A percentile compares a stretch with the other conserved stretches of the same genome.
These are phyloP conservation scores for Caenorhabditis uteleia DNA, from an alignment of 2,888 invertebrate species.

Conservation along the genomic window DNA sequence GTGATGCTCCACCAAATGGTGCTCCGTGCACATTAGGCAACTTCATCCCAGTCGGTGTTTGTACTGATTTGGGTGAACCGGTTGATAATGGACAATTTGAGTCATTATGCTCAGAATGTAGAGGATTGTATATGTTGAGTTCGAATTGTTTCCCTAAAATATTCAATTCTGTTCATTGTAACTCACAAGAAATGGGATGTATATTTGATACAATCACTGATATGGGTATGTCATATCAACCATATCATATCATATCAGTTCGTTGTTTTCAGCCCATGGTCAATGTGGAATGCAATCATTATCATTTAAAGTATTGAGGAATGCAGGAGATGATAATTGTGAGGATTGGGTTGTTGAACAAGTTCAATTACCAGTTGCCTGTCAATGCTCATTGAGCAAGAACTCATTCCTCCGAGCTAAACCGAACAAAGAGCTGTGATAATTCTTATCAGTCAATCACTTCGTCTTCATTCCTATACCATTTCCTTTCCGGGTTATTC, in stretches of 20 bases:
- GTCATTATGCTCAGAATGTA: constrained; percentile 56
- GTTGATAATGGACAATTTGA: constrained; percentile 57
- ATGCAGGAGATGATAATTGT: constrained; percentile 49
- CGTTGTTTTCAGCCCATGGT: constrained; percentile 56
- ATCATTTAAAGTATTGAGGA: constrained; percentile 58
- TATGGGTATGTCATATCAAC: constrained; percentile 23
- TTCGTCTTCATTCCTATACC: not conserved
- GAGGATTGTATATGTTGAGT: constrained; percentile 54
- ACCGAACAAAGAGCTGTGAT: constrained; percentile 27
- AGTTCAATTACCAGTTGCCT: constrained; percentile 59
- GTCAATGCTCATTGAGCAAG: constrained; percentile 60
- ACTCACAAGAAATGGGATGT: constrained; percentile 56
- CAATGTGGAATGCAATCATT: constrained; percentile 54
- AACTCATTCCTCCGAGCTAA: constrained; percentile 48
- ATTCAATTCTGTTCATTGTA: constrained; percentile 62
- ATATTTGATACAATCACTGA: constrained; percentile 59
- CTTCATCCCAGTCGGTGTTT: constrained; percentile 61
- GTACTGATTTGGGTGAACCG: constrained; percentile 52
- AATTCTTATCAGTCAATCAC: not conserved
- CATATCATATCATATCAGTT: constrained; percentile 1
- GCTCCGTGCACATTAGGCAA: constrained; percentile 30
- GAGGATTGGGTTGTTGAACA: constrained; percentile 60
- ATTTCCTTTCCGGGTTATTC: not conserved
- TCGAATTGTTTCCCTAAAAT: constrained; percentile 62
- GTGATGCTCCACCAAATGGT: constrained; percentile 12